Base-by-base conservation (phyloP, 1,140 invertebrate genomes). In the Drosophila miranda region DNA sequence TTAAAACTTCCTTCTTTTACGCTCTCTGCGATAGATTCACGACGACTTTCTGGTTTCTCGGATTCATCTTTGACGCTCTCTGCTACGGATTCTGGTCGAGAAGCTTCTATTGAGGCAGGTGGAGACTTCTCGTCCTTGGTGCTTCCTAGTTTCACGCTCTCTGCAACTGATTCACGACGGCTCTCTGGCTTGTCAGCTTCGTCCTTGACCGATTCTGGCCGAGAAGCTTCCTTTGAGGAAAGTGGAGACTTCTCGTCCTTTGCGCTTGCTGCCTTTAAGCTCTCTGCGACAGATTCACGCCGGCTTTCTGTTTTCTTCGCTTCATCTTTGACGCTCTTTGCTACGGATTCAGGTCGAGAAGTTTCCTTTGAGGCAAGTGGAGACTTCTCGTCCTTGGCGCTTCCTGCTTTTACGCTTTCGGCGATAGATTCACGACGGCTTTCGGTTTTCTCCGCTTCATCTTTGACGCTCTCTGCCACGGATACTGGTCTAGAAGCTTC, bases 1-100 rank as follows among this genome's bases (percentile, higher is more conserved):
- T 62, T 75, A 0, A 23, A 3, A 8, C 38, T 66, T 9, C 62
- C 62, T 0, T 58, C 38, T 11, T 63, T 62, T 0, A 41, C 7
- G 28, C 34, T 58, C 5, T 62, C 59, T 2, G 52, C 64, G 1
- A 51, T 51, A 1, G 77, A 80, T 52, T 54, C 69, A 28, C 63
- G 69, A 16, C 74, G 52, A 23, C 13, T 28, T 30, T 52, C 28
- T 2, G 3, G n/a, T 0, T n/a, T 52, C 11, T 41, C 50, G 2
- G 14, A 3, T 28, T 51, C 50, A 6, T 53, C 60, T 14, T 60
- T 74, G 1, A 56, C 26, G 16, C 52, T 66, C 16, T 50, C 60
- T 2, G 42, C 69, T 0, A 64, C 69, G 1, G 83, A 88, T 28
- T 19, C 67, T 6, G 54, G 75, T 11, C 75, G 54, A 3, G 81